Percentiles rank a stretch among this genome's conserved stretches.
These are phyloP conservation scores for Rhagologus leucostigma DNA, from an alignment of 2,113 vertebrate species.

Conservation along the genomic window DNA sequence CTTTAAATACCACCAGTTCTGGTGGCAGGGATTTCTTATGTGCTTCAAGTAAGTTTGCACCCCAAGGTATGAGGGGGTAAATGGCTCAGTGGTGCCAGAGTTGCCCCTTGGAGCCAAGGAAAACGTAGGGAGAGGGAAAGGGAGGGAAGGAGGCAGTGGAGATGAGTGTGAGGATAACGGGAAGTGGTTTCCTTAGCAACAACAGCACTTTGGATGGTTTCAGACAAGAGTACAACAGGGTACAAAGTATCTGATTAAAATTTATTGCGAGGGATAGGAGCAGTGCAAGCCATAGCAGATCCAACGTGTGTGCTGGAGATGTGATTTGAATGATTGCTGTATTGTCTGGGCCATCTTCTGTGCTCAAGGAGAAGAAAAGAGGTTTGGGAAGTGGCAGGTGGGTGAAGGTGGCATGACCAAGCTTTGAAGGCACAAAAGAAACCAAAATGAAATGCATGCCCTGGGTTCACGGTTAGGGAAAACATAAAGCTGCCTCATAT, in stretches of 20 bases:
- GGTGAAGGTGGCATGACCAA: neutral
- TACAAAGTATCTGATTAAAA: constrained; percentile 74
- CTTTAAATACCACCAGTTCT: neutral
- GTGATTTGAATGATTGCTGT: constrained; percentile 8
- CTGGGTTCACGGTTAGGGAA: neutral
- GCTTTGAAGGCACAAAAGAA: neutral
- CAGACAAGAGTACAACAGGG: constrained; percentile 58
- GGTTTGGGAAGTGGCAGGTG: neutral
- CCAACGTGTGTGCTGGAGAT: neutral
- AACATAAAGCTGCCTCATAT: neutral
- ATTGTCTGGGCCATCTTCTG: neutral
- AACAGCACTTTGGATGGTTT: constrained; percentile 59
- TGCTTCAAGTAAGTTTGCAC: neutral
- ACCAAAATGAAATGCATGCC: neutral
- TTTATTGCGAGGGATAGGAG: constrained; percentile 53
- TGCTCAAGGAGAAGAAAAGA: neutral
- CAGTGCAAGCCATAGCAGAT: neutral
- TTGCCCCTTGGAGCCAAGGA: neutral
- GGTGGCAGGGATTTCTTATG: neutral
- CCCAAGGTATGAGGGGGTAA: neutral
- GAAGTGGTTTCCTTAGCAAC: constrained; percentile 61
- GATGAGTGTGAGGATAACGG: constrained; percentile 6
- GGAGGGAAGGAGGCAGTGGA: constrained; percentile 6
- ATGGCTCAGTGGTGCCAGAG: neutral
- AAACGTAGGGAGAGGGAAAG: neutral